These are phyloP conservation scores for Atta cephalotes DNA, from an alignment of 1,140 invertebrate genomes.

Conservation along the genomic window DNA sequence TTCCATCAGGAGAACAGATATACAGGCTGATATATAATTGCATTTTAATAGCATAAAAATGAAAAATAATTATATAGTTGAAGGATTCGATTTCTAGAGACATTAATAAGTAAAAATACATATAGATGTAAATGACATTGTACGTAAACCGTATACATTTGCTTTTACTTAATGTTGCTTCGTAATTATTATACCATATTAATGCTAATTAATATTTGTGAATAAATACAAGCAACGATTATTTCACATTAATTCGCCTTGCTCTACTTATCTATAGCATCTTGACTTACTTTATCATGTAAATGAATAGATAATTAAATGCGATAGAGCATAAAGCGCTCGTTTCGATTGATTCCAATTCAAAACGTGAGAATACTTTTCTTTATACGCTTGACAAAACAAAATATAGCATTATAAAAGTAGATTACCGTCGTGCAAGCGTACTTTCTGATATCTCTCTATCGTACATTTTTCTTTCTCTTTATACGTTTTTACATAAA, in stretches of 20 bases:
- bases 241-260: constrained; percentile 18
- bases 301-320: constrained; percentile 68
- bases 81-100: not conserved
- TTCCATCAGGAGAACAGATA: too few relatives aligned
- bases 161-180: not conserved
- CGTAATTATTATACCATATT: not conserved
- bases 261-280: constrained; percentile 4
- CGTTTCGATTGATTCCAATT: constrained; percentile 46
- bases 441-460: not conserved
- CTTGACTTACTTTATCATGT: constrained; percentile 20
- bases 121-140: not conserved
- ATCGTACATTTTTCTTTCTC: not conserved
- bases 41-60: constrained; percentile 22
- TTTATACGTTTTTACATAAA: not conserved
- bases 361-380: constrained; percentile 36
- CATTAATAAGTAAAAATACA: not conserved
- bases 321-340: constrained; percentile 54
- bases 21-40: not conserved
- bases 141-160: not conserved
- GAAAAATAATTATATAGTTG: not conserved
- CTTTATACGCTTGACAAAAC: not conserved
- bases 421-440: not conserved
- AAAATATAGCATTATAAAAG: not conserved
- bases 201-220: not conserved
- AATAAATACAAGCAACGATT: not conserved